Evolutionary conservation across 2,797 vertebrate genomes (phyloP).

Genomic region (Phataginus tetradactyla): DNA sequence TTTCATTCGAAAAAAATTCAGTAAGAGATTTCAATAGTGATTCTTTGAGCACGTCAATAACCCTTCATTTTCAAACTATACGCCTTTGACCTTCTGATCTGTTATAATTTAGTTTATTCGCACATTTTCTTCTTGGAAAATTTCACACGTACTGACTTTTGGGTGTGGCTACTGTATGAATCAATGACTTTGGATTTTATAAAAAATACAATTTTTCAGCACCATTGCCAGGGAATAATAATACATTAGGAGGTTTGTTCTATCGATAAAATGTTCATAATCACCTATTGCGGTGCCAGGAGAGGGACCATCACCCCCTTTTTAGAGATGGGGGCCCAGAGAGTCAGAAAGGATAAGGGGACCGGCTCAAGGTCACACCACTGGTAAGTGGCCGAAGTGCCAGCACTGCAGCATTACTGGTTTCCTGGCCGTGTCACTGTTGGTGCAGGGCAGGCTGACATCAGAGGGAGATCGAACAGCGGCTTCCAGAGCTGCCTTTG

Average conservation of each 20-base stretch:
- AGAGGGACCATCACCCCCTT: background rate
- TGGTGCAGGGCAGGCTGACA: background rate
- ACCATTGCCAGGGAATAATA: background rate
- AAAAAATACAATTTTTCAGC: background rate
- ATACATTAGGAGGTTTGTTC: background rate
- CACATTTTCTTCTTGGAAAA: constrained; percentile 48
- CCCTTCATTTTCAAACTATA: constrained; percentile 37
- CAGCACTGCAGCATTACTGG: background rate
- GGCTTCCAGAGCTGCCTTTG: constrained; percentile 54
- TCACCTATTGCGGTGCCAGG: background rate
- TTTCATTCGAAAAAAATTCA: background rate
- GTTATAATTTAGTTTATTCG: constrained; percentile 56
- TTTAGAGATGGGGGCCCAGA: background rate
- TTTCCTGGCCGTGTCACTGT: background rate
- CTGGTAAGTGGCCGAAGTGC: background rate
- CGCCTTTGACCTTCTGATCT: constrained; percentile 46
- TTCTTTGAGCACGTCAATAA: background rate
- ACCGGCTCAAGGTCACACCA: constrained; percentile 72
- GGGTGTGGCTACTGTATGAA: constrained; percentile 71
- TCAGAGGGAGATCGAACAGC: background rate
- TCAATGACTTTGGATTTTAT: constrained; percentile 41
- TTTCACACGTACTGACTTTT: constrained; percentile 1
- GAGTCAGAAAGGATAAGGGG: background rate
- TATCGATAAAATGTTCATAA: background rate
- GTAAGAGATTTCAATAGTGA: background rate